phyloP scores from a whole-genome alignment of 2,888 invertebrate genomes.

The Frankliniella intonsa region DNA sequence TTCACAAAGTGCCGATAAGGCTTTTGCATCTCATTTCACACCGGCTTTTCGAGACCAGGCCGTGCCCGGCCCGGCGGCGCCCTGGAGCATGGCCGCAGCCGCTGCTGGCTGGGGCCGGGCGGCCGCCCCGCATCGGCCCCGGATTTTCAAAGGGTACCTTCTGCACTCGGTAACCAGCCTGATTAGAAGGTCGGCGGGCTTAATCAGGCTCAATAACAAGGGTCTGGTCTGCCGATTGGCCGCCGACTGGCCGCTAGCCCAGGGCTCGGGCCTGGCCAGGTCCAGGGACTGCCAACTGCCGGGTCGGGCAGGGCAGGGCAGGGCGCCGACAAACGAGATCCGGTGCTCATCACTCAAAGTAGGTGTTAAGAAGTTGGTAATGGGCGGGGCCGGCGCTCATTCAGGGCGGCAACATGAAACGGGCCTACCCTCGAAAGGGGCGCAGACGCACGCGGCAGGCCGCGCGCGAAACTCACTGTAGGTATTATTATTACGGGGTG shows the following conservation, averaged over 20 bases:
- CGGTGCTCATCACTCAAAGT: slow-evolving; percentile 13
- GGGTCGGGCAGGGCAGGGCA: background rate
- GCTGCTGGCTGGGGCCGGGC: background rate
- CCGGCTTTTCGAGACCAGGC: background rate
- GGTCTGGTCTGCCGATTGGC: background rate
- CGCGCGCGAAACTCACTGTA: too few relatives aligned
- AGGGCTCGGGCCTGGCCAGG: background rate
- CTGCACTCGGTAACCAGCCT: background rate
- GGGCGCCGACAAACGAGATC: slow-evolving; percentile 11
- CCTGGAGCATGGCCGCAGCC: background rate
- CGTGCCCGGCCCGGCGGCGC: background rate
- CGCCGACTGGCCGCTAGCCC: background rate
- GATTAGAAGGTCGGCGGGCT: background rate
- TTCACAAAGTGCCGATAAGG: too few relatives aligned
- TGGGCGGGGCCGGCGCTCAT: background rate
- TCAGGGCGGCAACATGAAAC: slow-evolving; percentile 21
- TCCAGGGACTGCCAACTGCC: background rate
- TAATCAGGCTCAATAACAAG: background rate
- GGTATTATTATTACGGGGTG: too few relatives aligned
- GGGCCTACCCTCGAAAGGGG: background rate
- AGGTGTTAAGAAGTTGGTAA: slow-evolving; percentile 20
- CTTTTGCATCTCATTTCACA: background rate
- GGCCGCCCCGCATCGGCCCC: background rate
- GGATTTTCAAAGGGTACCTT: background rate
- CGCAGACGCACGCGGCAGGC: too few relatives aligned